A percentile compares a stretch with the other conserved stretches of the same genome.
Conservation (phyloP, 2,797 vertebrate species). For the Sarcophilus harrisii region DNA sequence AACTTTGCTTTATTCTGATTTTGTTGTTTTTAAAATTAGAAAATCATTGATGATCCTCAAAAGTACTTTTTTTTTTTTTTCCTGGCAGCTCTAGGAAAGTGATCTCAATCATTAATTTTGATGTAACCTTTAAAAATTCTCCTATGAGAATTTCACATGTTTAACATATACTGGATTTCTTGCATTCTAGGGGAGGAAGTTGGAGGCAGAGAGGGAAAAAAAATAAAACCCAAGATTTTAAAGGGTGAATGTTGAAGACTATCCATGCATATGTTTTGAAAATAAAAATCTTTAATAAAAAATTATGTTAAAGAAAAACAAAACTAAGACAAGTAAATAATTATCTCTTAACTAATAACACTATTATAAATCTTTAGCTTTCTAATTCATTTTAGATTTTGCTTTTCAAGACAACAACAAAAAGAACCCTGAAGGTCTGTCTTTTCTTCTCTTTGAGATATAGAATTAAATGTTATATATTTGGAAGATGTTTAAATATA, state of each 20-base stretch:
- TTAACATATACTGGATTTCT: too few species aligned
- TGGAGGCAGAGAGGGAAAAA: too few species aligned
- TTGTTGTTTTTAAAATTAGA: background rate
- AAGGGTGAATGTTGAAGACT: too few species aligned
- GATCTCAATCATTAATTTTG: background rate
- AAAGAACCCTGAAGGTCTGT: too few species aligned
- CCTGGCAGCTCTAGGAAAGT: background rate
- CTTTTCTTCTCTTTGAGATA: background rate
- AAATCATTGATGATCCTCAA: background rate
- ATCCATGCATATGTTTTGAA: too few species aligned
- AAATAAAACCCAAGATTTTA: too few species aligned
- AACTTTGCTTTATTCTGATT: slow-evolving; percentile 38
- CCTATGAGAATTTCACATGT: background rate
- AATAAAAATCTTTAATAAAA: background rate
- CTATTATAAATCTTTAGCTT: background rate
- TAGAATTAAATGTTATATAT: slow-evolving; percentile 29
- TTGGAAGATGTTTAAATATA: background rate
- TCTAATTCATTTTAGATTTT: background rate
- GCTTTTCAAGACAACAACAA: background rate
- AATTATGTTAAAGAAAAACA: background rate
- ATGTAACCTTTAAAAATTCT: slow-evolving; percentile 5
- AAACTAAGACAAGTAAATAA: background rate
- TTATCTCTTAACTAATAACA: background rate
- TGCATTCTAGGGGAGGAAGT: too few species aligned
- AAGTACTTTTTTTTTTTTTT: background rate